Evolutionary conservation across 2,888 invertebrate species (phyloP), one percentile per base, ranked within the genome.

Genomic region (Meiosimyza platycephala): DNA sequence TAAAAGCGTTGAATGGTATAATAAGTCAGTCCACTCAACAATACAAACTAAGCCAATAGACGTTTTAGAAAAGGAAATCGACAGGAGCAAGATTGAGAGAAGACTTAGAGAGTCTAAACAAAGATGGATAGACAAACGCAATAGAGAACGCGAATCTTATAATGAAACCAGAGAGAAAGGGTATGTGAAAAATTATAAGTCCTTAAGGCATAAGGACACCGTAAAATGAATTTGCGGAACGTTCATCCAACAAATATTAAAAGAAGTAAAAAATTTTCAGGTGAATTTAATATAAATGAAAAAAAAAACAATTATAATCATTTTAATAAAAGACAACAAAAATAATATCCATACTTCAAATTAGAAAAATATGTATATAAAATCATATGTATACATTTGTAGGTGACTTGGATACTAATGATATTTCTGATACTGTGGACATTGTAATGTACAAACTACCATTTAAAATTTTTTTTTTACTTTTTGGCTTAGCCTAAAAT

Each of bases 181-280:
- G 13, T 70, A 63, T 16, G 72, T 74, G 16, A 76, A 74, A 72
- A 68, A 72, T 50, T 76, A 75, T 55, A 75, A 55, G 52, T 59
- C 70, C 22, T 51, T 74, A 12, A 75, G 63, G 57, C 74, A 77
- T 63, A 75, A 76, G 68, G 47, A 72, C 75, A 74, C 16, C 55
- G 67, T 40, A 71, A 52, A 68, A 12, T 72, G 16, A 72, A 68
- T 18, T 28, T 74, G 40, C 52, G 66, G 51, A 65, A 57, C 50
- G 54, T 67, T 47, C 67, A 72, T 22, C 59, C 67, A 22, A 74
- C 28, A 16, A 76, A 75, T 16, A 75, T 74, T 57, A 77, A 76
- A 76, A 59, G 72, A 74, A 69, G 57, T 48, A 75, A 69, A 16
- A 63, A 73, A 72, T 74, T 76, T 74, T 72, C 69, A 75, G 70